phyloP scores from a whole-genome alignment of 2,797 vertebrate species.

The Taenioides sp. region DNA sequence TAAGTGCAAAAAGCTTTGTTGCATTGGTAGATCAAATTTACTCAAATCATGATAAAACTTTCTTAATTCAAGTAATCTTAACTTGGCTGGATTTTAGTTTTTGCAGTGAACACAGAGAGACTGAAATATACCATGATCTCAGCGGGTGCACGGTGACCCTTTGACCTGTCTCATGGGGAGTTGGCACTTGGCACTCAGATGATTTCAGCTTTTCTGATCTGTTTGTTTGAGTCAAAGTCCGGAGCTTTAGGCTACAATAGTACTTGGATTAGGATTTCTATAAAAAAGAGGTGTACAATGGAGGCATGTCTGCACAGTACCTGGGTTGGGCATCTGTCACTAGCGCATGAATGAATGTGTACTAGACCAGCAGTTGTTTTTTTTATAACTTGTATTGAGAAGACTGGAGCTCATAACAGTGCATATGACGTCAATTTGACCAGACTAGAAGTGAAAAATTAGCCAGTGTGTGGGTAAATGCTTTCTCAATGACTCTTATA shows the following conservation, averaged over 20 bases:
- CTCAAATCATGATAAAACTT: too few relatives aligned
- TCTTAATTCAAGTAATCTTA: too few relatives aligned
- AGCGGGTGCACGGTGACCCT: conserved; percentile 50
- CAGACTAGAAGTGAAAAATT: background rate
- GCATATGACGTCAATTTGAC: background rate
- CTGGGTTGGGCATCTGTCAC: conserved; percentile 51
- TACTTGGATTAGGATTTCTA: conserved; percentile 53
- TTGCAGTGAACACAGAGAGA: background rate
- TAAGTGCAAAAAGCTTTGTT: too few relatives aligned
- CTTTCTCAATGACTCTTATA: background rate
- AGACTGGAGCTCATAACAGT: background rate
- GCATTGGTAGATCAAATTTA: too few relatives aligned
- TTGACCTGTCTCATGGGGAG: conserved; percentile 36
- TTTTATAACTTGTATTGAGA: background rate
- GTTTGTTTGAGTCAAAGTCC: conserved; percentile 43
- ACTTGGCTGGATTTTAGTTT: too few relatives aligned
- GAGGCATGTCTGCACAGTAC: conserved; percentile 54
- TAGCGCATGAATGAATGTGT: conserved; percentile 41
- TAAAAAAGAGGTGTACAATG: conserved; percentile 43
- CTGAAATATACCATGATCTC: conserved; percentile 25
- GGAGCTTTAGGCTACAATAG: conserved; percentile 47
- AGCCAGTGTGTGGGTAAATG: background rate
- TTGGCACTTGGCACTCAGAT: conserved; percentile 52
- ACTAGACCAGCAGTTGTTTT: background rate
- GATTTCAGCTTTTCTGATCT: conserved; percentile 46